Evolutionary conservation across 2,888 invertebrate species (phyloP).

Genomic region (Drosophila atripex): DNA sequence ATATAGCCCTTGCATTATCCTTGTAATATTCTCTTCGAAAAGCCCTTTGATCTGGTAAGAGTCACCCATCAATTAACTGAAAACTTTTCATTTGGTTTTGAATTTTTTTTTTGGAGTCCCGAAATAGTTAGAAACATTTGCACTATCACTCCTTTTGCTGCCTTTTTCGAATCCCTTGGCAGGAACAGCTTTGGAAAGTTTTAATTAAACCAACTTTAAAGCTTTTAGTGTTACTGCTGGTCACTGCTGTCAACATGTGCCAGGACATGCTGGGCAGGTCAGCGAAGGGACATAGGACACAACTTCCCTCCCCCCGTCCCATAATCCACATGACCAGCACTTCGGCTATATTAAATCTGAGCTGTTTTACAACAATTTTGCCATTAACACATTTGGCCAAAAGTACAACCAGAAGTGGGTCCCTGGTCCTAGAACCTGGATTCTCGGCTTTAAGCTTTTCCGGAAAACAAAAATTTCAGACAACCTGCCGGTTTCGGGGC

Average conservation of each 20-base stretch:
- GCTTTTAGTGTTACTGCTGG: conserved; percentile 60
- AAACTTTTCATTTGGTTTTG: conserved; percentile 6
- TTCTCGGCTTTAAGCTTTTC: conserved; percentile 30
- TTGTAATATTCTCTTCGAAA: background rate
- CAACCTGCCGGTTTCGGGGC: conserved; percentile 30
- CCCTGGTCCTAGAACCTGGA: conserved; percentile 4
- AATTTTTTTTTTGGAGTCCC: background rate
- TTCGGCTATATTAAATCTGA: conserved; percentile 53
- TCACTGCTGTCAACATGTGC: conserved; percentile 50
- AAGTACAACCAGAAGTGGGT: conserved; percentile 24
- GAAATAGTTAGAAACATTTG: conserved; percentile 13
- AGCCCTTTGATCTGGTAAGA: conserved; percentile 15
- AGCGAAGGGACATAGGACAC: conserved; percentile 13
- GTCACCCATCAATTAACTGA: conserved; percentile 21
- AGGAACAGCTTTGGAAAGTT: conserved; percentile 50
- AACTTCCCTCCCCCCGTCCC: background rate
- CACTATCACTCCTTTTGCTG: conserved; percentile 7
- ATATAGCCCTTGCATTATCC: background rate
- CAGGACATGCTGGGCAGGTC: conserved; percentile 18
- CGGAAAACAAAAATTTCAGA: conserved; percentile 17
- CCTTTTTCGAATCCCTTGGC: conserved; percentile 14
- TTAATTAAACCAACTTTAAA: conserved; percentile 73
- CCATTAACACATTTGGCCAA: conserved; percentile 64
- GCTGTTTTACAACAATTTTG: conserved; percentile 52
- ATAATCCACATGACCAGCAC: conserved; percentile 12